phyloP scores from a whole-genome alignment of 2,797 vertebrate genomes.

The Manis pentadactyla region DNA sequence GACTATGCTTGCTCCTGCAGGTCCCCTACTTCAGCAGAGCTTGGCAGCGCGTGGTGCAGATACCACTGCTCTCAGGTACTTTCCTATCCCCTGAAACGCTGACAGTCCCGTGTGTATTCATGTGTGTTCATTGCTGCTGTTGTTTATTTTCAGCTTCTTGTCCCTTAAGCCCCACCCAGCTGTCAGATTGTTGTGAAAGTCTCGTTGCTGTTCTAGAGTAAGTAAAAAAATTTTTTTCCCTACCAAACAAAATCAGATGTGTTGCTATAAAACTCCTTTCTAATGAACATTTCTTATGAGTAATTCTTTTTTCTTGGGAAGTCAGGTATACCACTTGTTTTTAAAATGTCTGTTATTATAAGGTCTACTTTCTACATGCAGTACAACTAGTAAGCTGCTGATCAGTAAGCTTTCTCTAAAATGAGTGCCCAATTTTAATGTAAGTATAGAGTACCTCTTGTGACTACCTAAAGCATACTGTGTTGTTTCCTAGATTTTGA shows the following conservation, averaged over 20 bases:
- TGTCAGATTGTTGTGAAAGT: constrained; percentile 91
- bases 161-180: constrained; percentile 91
- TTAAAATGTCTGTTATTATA: not conserved
- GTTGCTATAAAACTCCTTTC: not conserved
- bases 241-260: not conserved
- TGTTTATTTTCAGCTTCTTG: constrained; percentile 89
- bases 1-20: constrained; percentile 69
- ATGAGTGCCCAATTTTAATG: not conserved
- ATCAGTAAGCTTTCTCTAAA: not conserved
- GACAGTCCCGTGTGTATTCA: not conserved
- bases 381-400: not conserved
- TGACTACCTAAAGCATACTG: not conserved
- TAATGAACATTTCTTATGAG: not conserved
- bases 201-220: constrained; percentile 95
- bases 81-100: not conserved
- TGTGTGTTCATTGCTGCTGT: not conserved
- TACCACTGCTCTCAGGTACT: constrained; percentile 94
- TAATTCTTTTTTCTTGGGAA: not conserved
- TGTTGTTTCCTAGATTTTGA: not conserved
- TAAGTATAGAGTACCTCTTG: not conserved
- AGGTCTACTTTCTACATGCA: not conserved
- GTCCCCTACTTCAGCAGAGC: constrained; percentile 87
- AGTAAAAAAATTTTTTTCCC: constrained; percentile 71
- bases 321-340: not conserved
- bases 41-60: constrained; percentile 93